Base-by-base conservation (phyloP, 2,113 vertebrate genomes). In the Phaetusa simplex region DNA sequence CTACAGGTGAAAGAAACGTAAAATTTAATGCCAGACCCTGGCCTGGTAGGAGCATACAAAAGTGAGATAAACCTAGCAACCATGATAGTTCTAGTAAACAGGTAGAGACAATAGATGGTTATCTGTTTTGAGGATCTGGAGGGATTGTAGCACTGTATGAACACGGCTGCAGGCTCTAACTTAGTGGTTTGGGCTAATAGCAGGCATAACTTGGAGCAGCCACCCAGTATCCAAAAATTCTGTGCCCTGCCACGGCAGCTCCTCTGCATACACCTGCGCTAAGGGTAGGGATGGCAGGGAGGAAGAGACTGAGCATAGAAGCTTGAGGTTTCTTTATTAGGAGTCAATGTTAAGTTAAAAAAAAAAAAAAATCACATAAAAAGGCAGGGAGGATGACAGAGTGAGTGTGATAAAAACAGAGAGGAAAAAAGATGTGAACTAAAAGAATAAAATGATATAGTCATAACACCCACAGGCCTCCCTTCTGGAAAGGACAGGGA, bases 401-500 rank as follows among this genome's bases (percentile, higher is more conserved):
- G 38, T 61, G 62, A 82, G 40, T 42, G 29, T 84, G 78, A 90
- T 74, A 69, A 89, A 94, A 94, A 49, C 49, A 92, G 34, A 23
- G 5, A 87, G 38, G 43, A 52, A 78, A 40, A 90, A 81, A 43
- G 16, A 78, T 82, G 56, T 58, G 70, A 78, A 91, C 43, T 72
- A 56, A 65, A 87, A 86, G 84, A 70, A 90, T 96, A 61, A 88
- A 90, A 85, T 65, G 23, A 80, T 94, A 64, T 95, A 83, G 92
- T 95, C 86, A 59, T 94, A 95, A 95, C 78, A 91, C 49, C 84
- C 86, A 70, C 81, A 88, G 87, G 70, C 70, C 38, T 97, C 45
- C 93, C 77, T 96, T 94, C 77, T 93, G 81, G 90, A 97, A 93
- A 92, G 43, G 86, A 87, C 7, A 6, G 40, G 84, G 71, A 91